These are phyloP conservation scores for Acronicta aceris DNA, from an alignment of 2,888 invertebrate species.

Conservation along the genomic window DNA sequence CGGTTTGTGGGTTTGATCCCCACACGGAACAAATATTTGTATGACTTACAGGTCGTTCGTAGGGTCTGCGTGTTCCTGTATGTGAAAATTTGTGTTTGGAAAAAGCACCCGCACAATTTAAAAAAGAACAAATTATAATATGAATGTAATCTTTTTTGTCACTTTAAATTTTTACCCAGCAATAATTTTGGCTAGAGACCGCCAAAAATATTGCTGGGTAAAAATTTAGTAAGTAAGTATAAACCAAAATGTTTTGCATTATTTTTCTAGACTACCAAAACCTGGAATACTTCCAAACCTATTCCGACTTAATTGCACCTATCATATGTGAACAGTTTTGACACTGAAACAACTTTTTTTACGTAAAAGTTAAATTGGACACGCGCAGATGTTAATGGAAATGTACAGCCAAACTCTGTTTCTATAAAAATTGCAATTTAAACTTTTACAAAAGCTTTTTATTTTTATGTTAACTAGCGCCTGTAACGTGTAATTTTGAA, in stretches of 20 bases:
- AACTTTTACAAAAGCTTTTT: slow-evolving; percentile 44
- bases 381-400: slow-evolving; percentile 54
- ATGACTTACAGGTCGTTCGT: no score
- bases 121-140: no score
- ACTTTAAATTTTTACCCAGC: not conserved
- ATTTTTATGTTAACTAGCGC: slow-evolving; percentile 13
- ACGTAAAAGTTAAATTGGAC: slow-evolving; percentile 59
- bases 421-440: slow-evolving; percentile 59
- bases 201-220: no score
- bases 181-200: not conserved
- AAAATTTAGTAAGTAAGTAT: no score
- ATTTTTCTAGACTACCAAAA: slow-evolving; percentile 4
- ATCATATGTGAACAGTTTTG: slow-evolving; percentile 45
- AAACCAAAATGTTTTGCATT: slow-evolving; percentile 1
- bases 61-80: no score
- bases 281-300: slow-evolving; percentile 7
- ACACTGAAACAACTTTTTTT: slow-evolving; percentile 24
- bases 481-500: not conserved
- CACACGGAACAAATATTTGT: no score
- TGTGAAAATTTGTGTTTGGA: no score
- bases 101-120: no score
- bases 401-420: slow-evolving; percentile 47
- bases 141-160: no score
- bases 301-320: slow-evolving; percentile 39
- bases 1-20: no score